These are phyloP conservation scores for Tenualosa thibaudeaui DNA, from an alignment of 2,797 vertebrate genomes.

Conservation along the genomic window DNA sequence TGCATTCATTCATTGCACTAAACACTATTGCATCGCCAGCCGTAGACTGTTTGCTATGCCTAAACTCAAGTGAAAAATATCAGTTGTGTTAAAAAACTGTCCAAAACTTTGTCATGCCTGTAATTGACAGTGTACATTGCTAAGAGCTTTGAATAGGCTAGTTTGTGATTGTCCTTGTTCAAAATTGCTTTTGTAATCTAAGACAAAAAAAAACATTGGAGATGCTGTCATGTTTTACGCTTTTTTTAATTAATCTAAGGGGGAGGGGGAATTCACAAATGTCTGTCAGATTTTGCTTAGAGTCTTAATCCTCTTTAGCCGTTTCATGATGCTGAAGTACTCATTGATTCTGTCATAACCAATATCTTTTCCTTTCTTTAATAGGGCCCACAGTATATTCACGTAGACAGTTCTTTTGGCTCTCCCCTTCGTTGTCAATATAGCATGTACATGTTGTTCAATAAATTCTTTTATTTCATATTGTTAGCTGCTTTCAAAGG, in stretches of 20 bases:
- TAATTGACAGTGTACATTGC: not conserved
- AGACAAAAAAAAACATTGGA: not conserved
- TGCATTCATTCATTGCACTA: conserved; percentile 10
- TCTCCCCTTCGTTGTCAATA: conserved; percentile 45
- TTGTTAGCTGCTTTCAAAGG: not conserved
- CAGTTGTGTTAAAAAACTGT: conserved; percentile 1
- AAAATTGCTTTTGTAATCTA: conserved; percentile 19
- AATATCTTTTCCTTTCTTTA: not conserved
- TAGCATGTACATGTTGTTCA: conserved; percentile 57
- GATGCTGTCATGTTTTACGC: not conserved
- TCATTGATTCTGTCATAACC: not conserved
- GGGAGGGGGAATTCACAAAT: not conserved
- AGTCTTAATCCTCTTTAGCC: not conserved
- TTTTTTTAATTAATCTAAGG: not conserved
- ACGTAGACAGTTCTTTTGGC: conserved; percentile 10
- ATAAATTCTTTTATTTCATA: conserved; percentile 53
- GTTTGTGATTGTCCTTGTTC: conserved; percentile 22
- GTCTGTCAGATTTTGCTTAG: not conserved
- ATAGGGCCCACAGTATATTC: not conserved
- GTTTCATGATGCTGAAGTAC: not conserved
- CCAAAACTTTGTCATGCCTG: conserved; percentile 23
- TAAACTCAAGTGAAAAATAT: not conserved
- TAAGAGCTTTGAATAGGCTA: conserved; percentile 26
- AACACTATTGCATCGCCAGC: conserved; percentile 4
- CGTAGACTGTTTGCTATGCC: conserved; percentile 20